phyloP scores from a whole-genome alignment of 2,797 vertebrate genomes.

The Lacerta agilis region DNA sequence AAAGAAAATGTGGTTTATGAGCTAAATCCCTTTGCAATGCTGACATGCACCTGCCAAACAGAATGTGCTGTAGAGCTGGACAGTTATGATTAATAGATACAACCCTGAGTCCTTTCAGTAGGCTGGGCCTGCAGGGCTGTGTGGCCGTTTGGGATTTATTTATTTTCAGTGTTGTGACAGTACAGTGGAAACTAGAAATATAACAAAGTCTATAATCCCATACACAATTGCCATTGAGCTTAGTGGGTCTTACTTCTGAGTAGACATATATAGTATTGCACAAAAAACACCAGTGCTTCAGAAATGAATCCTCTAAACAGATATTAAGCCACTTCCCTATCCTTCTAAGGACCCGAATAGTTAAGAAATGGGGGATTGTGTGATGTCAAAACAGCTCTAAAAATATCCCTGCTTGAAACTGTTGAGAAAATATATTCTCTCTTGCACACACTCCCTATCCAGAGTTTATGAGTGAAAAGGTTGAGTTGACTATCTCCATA shows the following conservation, averaged over 20 bases:
- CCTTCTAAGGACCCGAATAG: conserved; percentile 17
- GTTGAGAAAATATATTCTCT: conserved; percentile 42
- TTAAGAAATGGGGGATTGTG: conserved; percentile 43
- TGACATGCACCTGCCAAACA: conserved; percentile 35
- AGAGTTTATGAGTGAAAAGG: conserved; percentile 49
- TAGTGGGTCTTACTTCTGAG: not conserved
- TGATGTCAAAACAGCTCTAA: conserved; percentile 9
- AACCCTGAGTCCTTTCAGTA: conserved; percentile 37
- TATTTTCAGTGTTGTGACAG: conserved; percentile 48
- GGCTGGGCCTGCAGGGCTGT: not conserved
- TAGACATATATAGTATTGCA: not conserved
- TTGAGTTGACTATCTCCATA: conserved; percentile 53
- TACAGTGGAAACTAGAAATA: conserved; percentile 24
- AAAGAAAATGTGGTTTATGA: conserved; percentile 30
- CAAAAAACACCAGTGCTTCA: not conserved
- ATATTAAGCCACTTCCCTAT: not conserved
- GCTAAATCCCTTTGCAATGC: conserved; percentile 25
- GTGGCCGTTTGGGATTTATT: conserved; percentile 55
- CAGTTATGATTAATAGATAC: conserved; percentile 44
- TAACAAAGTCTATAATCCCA: conserved; percentile 20
- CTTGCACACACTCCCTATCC: not conserved
- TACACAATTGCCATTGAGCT: not conserved
- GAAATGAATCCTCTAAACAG: conserved; percentile 30
- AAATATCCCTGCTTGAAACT: conserved; percentile 44
- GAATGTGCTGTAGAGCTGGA: conserved; percentile 30